Evolutionary conservation across 1,140 invertebrate genomes (phyloP), one percentile per base, ranked within the genome.

Genomic region (Adelges cooleyi): DNA sequence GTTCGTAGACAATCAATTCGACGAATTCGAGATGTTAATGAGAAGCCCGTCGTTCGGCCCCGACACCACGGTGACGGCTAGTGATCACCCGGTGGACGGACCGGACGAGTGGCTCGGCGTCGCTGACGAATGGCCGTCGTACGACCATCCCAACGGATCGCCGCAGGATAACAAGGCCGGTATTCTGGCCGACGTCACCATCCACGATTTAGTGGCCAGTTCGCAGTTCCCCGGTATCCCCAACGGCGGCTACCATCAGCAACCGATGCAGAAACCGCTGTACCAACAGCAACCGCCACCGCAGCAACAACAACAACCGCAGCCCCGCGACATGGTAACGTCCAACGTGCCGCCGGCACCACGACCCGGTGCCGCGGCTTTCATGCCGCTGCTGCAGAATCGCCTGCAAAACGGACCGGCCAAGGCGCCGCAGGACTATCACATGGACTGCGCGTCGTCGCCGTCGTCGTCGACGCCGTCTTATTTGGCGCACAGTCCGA

Each of bases 131-230:
- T 78, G 17, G 62, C 27, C 25, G 73, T 76, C 1, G 78, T 84
- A 84, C 71, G 68, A 69, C 38, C 70, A 69, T 17, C 70, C 74
- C 23, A 69, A 76, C 9, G 73, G 73, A 17, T 74, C 75, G 2
- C 88, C 90, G 69, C 88, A 90, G 70, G 89, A 91, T 67, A 89
- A 90, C 69, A 89, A 92, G 67, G 88, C 89, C 0, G 87, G 88
- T 17, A 87, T 92, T 20, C 92, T 92, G 68, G 88, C 89, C 0
- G 90, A 91, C 70, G 89, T 87, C 1, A 90, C 88, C 0, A 86
- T 87, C 3, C 82, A 84, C 11, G 83, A 80, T 5, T 81, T 84
- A 72, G 73, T 74, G 18, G 50, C 48, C 72, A 72, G 44, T 15
- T 66, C 68, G 20, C 66, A 59, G 22, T 65, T 65, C 8, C 56